Conservation (phyloP, 2,797 vertebrate genomes). For the Pogoniulus pusillus region DNA sequence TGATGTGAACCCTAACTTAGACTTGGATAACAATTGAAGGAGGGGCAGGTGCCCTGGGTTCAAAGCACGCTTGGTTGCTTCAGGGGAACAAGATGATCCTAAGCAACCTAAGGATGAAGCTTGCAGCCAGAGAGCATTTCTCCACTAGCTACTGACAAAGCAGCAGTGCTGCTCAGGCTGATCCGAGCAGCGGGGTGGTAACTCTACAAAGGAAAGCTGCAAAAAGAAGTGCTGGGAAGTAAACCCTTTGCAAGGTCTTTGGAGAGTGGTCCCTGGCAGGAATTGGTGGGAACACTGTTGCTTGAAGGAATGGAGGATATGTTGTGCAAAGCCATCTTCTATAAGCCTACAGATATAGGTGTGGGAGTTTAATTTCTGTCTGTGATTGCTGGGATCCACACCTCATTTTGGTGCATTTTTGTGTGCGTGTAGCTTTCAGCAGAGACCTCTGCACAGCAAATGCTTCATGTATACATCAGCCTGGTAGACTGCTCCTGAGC, state of each 20-base stretch:
- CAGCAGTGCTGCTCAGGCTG: background rate
- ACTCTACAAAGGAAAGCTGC: background rate
- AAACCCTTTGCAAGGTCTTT: background rate
- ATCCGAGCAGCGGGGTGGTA: background rate
- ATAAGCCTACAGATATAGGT: background rate
- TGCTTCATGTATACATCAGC: background rate
- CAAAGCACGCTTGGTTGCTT: background rate
- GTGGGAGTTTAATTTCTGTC: background rate
- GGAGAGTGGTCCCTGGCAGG: background rate
- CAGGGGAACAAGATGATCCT: background rate
- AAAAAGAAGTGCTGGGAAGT: background rate
- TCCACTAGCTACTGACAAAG: background rate
- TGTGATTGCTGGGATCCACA: background rate
- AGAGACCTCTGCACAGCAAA: background rate
- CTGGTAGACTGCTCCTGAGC: background rate
- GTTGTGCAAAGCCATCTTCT: background rate
- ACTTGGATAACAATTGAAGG: background rate
- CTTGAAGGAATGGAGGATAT: background rate
- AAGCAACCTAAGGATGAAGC: background rate
- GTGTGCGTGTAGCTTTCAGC: background rate
- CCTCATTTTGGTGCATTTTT: background rate
- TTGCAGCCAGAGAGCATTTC: background rate
- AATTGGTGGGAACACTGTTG: background rate
- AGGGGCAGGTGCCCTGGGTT: background rate
- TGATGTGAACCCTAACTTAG: background rate